These are phyloP conservation scores for Yponomeuta sedellus DNA, from an alignment of 2,888 invertebrate species.

Conservation along the genomic window DNA sequence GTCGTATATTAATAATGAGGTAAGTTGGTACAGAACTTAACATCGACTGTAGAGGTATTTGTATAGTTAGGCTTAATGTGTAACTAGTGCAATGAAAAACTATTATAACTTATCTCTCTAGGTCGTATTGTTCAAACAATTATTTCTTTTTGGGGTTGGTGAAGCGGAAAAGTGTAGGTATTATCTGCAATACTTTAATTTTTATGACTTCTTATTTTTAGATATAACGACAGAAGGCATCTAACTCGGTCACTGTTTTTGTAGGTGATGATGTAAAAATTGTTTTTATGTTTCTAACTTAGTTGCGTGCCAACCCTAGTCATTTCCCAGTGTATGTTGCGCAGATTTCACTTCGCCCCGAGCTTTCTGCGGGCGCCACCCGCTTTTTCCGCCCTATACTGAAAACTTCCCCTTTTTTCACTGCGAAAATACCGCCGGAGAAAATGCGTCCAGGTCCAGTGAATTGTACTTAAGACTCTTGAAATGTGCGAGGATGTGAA, in stretches of 20 bases:
- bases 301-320: slow-evolving; percentile 46
- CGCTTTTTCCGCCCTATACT: slow-evolving; percentile 23
- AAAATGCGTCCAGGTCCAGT: neutral
- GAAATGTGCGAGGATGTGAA: neutral
- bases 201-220: too few species aligned
- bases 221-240: too few species aligned
- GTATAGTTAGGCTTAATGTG: too few species aligned
- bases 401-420: neutral
- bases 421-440: neutral
- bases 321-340: slow-evolving; percentile 44
- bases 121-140: too few species aligned
- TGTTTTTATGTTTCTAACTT: neutral
- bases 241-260: too few species aligned
- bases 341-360: slow-evolving; percentile 56
- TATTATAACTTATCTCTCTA: too few species aligned
- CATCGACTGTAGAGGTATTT: neutral
- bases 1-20: too few species aligned
- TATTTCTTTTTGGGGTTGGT: too few species aligned
- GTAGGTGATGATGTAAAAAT: too few species aligned
- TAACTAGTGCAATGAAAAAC: too few species aligned
- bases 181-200: too few species aligned
- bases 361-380: slow-evolving; percentile 35
- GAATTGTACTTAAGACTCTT: neutral
- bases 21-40: neutral
- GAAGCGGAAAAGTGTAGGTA: too few species aligned